A percentile compares a stretch with the other conserved stretches of the same genome.
Evolutionary conservation across 2,888 invertebrate species (phyloP).

Genomic region (Dicyrtomina minuta): DNA sequence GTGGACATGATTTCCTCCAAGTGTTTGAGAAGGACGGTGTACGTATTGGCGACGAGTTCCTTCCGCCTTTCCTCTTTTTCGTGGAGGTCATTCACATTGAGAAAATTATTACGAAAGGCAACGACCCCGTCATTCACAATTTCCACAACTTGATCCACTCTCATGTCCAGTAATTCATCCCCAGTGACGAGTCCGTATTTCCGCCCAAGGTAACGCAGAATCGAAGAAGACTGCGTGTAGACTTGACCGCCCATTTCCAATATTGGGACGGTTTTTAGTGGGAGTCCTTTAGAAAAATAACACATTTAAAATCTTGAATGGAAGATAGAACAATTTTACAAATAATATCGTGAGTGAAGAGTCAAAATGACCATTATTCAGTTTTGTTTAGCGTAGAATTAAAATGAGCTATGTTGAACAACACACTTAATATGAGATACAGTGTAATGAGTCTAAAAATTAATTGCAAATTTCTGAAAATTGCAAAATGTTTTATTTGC

Average conservation of each 20-base stretch:
- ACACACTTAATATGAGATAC: too few relatives aligned
- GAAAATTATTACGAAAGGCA: neutral
- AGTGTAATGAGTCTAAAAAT: too few relatives aligned
- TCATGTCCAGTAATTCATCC: neutral
- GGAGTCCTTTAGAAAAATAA: neutral
- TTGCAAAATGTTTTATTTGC: too few relatives aligned
- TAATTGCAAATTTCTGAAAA: too few relatives aligned
- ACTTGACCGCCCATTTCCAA: neutral
- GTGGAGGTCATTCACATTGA: slow-evolving; percentile 1
- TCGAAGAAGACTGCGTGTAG: neutral
- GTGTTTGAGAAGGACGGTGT: slow-evolving; percentile 9
- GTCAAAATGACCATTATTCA: too few relatives aligned
- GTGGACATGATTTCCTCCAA: slow-evolving; percentile 7
- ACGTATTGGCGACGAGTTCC: neutral
- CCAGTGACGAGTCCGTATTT: neutral
- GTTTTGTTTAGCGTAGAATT: too few relatives aligned
- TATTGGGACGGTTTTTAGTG: neutral
- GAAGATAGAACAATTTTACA: too few relatives aligned
- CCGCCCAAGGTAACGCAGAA: neutral
- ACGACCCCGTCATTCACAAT: neutral
- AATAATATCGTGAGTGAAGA: too few relatives aligned
- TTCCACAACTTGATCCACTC: neutral
- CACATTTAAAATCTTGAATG: too few relatives aligned
- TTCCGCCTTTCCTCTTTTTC: slow-evolving; percentile 13
- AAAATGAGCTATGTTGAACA: too few relatives aligned